Conservation (phyloP, 2,888 invertebrate genomes). For the Agrotis ipsilon region DNA sequence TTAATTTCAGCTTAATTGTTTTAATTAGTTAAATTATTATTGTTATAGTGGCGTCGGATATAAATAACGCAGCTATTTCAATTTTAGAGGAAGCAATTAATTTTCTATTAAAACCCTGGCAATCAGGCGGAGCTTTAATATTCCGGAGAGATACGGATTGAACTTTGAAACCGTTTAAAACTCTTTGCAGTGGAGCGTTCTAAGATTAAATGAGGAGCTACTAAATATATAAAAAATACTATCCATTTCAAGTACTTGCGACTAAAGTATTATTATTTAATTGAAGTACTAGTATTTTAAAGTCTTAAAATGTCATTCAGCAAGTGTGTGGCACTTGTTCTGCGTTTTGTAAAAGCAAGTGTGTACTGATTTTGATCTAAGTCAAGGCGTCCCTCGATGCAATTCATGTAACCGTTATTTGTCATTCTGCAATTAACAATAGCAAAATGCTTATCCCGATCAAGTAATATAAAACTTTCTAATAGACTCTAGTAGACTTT, state of each 20-base stretch:
- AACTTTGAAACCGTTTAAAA: slow-evolving; percentile 6
- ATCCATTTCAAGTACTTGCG: background rate
- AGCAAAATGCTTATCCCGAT: no score
- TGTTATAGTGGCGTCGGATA: slow-evolving; percentile 28
- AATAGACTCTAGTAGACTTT: no score
- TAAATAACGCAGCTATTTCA: slow-evolving; percentile 40
- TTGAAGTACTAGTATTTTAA: no score
- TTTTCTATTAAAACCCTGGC: slow-evolving; percentile 26
- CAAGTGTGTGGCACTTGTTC: no score
- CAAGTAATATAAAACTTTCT: no score
- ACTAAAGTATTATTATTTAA: no score
- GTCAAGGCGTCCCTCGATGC: no score
- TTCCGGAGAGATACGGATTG: slow-evolving; percentile 12
- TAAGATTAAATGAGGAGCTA: background rate
- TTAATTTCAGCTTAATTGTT: slow-evolving; percentile 55
- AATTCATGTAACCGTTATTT: no score
- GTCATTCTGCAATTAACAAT: no score
- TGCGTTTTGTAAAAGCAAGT: no score
- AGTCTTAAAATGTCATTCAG: no score
- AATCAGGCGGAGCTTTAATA: slow-evolving; percentile 10
- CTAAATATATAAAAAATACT: background rate
- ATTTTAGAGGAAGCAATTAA: slow-evolving; percentile 37
- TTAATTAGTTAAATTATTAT: slow-evolving; percentile 54
- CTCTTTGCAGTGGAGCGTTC: slow-evolving; percentile 1
- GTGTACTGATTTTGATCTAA: no score